Conservation (phyloP, 2,888 invertebrate genomes). For the Mylabris sibirica region DNA sequence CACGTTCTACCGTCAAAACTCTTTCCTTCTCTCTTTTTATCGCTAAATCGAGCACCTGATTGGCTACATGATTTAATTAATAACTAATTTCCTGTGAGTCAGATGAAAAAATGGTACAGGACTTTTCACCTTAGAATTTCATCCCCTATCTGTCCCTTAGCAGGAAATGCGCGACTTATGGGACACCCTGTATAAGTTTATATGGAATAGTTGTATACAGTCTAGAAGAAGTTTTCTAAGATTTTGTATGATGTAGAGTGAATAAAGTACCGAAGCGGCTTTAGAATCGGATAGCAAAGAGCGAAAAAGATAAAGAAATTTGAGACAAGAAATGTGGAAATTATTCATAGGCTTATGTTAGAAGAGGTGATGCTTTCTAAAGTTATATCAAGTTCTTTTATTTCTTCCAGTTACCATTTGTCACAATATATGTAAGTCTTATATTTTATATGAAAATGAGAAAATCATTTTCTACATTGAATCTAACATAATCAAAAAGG, state of each 20-base stretch:
- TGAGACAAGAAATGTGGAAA: constrained; percentile 60
- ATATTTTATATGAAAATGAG: constrained; percentile 34
- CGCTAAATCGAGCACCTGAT: too few species aligned
- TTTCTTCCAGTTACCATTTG: constrained; percentile 58
- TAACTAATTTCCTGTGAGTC: too few species aligned
- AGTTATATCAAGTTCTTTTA: constrained; percentile 56
- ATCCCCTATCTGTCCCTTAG: too few species aligned
- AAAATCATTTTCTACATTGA: not conserved
- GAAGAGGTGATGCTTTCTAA: constrained; percentile 54
- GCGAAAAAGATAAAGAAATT: constrained; percentile 57
- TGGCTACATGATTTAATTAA: too few species aligned
- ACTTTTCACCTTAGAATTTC: too few species aligned
- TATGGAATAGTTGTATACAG: too few species aligned
- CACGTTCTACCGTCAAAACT: too few species aligned
- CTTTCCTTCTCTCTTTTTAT: too few species aligned
- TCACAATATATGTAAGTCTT: constrained; percentile 51
- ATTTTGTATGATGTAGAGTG: constrained; percentile 53
- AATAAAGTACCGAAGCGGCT: constrained; percentile 55
- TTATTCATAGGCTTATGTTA: constrained; percentile 60
- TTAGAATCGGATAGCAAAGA: constrained; percentile 52
- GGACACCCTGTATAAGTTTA: too few species aligned
- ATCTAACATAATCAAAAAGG: not conserved
- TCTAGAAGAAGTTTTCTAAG: constrained; percentile 8
- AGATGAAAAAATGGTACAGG: too few species aligned
- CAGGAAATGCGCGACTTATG: too few species aligned